Conservation (phyloP, 2,888 invertebrate genomes). For the Protonemura montana region DNA sequence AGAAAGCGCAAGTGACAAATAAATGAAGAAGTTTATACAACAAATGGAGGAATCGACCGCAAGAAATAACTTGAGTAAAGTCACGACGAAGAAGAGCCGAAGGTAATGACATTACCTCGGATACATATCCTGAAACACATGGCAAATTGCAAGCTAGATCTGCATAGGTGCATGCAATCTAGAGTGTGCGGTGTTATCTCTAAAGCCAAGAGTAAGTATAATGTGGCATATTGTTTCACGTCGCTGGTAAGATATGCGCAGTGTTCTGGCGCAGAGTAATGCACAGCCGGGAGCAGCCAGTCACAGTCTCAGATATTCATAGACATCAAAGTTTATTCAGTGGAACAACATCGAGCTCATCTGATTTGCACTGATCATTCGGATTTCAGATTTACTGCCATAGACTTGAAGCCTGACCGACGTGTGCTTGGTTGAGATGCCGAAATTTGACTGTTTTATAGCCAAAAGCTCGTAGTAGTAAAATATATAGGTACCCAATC, state of each 20-base stretch:
- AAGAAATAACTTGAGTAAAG: no score
- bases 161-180: no score
- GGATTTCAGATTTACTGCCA: conserved; percentile 7
- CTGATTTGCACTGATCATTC: neutral
- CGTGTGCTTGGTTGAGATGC: neutral
- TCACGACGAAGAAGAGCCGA: no score
- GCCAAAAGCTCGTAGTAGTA: conserved; percentile 1
- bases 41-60: no score
- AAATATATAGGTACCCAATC: conserved; percentile 24
- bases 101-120: no score
- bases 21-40: neutral
- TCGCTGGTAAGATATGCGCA: no score
- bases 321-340: neutral
- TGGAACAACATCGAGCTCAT: neutral
- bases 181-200: no score
- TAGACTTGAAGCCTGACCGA: neutral
- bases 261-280: no score
- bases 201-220: no score
- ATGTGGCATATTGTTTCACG: no score
- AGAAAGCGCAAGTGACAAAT: neutral
- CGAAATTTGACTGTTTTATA: conserved; percentile 29
- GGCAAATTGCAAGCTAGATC: no score
- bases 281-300: neutral
- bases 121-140: no score
- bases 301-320: neutral